Base-by-base conservation (phyloP, 2,888 invertebrate genomes). In the Spodoptera picta region DNA sequence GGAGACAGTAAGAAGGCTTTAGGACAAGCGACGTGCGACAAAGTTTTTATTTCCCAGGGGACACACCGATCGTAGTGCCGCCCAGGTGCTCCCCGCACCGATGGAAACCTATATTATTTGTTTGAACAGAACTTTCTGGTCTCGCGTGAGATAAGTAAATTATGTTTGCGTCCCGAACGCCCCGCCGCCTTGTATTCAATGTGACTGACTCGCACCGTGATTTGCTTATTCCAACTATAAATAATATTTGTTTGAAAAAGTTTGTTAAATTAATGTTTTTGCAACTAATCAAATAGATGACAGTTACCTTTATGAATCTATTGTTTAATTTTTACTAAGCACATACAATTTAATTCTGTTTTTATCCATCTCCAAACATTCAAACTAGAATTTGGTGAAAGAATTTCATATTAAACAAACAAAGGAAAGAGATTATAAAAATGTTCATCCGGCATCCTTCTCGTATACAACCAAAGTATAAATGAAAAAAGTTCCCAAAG, bases 41-140 rank as follows among this genome's bases (percentile, higher is more conserved):
- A 94, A 94, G 91, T 94, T 94, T 94, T 94, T 94, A 94, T 94
- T 94, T 94, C 94, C 94, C 94, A 69, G 59, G 94, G 92, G 94
- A 89, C 89, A 87, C 91, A 93, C 93, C 93, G 93, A 93, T 94
- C 94, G 93, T 87, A 90, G 88, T 85, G 89, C 91, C 92, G 91
- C 93, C 89, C 93, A 93, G 93, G 93, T 93, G 93, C 89, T 90
- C 87, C 89, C 88, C 88, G 85, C 88, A 85, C 89, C 89, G 87
- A 89, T 87, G 89, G 91, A 91, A 92, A 93, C 93, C 93, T 93
- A 94, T 93, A 93, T 94, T 94, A 94, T 94, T 94, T 93, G 92
- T 94, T 93, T 90, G 92, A 93, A 89, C 87, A 83, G 90, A 94
- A 93, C 91, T 93, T 94, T 93, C 90, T 92, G 92, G 91, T 93